Conservation (phyloP, 2,113 vertebrate species). For the Penelope pileata region DNA sequence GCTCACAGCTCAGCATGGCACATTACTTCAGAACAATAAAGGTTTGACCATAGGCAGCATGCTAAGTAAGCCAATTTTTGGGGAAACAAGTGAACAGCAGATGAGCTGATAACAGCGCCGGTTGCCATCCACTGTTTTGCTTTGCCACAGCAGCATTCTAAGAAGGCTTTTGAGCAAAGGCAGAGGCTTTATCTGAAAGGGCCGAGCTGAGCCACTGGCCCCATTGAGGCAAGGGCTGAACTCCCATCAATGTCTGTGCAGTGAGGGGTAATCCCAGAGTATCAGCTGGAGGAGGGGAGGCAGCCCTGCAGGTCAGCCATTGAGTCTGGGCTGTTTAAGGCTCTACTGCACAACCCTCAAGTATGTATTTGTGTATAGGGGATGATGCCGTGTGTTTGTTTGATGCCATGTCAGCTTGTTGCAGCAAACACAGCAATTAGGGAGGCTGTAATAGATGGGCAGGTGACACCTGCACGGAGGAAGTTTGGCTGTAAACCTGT, state of each 20-base stretch:
- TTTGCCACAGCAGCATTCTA: neutral
- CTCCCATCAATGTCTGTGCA: neutral
- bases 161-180: neutral
- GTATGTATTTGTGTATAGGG: neutral
- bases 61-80: neutral
- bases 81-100: neutral
- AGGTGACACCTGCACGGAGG: conserved; percentile 34
- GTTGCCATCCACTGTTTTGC: neutral
- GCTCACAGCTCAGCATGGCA: neutral
- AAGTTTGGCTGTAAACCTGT: conserved; percentile 53
- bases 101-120: neutral
- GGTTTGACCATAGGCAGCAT: neutral
- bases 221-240: neutral
- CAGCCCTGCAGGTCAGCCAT: neutral
- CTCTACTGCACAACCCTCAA: neutral
- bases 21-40: neutral
- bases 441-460: conserved; percentile 21
- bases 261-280: neutral
- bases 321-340: neutral
- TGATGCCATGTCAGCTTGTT: neutral
- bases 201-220: neutral
- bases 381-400: neutral
- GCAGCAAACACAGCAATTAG: conserved; percentile 48
- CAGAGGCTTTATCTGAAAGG: neutral
- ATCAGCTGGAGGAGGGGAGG: neutral